Conservation (phyloP, 2,888 invertebrate genomes). For the Melinopterus prodromus region DNA sequence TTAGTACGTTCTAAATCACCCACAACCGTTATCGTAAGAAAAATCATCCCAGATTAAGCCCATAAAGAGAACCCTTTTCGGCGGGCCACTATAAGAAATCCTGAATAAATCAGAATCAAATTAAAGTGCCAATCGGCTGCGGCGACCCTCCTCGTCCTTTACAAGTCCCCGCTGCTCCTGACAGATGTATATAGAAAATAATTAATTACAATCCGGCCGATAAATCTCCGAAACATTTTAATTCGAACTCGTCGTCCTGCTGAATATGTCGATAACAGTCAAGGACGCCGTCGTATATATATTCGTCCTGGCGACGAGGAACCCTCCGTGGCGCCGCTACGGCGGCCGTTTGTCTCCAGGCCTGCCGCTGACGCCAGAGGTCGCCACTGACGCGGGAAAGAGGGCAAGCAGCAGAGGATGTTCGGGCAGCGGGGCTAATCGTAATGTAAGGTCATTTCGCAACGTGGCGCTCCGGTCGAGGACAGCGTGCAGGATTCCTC, state of each 20-base stretch:
- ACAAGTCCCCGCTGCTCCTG: neutral
- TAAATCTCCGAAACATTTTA: slow-evolving; percentile 4
- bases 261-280: neutral
- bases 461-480: neutral
- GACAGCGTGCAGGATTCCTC: neutral
- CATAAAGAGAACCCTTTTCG: neutral
- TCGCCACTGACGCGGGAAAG: neutral
- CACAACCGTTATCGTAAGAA: neutral
- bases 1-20: neutral
- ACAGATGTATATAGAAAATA: neutral
- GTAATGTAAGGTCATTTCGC: neutral
- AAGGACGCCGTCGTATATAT: neutral
- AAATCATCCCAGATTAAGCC: neutral
- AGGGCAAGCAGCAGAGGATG: neutral
- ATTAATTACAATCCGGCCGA: neutral
- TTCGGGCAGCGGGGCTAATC: neutral
- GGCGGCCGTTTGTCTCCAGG: neutral
- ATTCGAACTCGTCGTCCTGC: neutral
- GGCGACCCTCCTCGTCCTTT: neutral
- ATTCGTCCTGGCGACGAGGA: neutral
- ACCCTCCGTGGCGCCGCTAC: neutral
- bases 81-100: neutral
- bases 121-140: neutral
- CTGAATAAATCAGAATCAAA: neutral
- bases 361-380: neutral